Percentiles rank a stretch among this genome's conserved stretches.
These are phyloP conservation scores for Clupea harengus DNA, from an alignment of 2,113 vertebrate species.

Conservation along the genomic window DNA sequence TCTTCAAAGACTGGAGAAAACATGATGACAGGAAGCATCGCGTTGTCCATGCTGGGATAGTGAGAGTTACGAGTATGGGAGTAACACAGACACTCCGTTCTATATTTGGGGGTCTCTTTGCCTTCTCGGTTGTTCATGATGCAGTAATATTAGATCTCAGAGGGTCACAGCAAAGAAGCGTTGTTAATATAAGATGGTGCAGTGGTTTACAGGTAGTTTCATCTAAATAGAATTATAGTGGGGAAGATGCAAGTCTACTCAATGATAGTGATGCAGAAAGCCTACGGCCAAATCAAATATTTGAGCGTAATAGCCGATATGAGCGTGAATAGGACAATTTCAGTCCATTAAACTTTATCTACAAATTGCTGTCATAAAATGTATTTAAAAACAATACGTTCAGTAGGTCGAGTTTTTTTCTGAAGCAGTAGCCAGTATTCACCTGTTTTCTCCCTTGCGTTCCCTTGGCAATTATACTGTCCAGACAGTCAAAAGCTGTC, in stretches of 20 bases:
- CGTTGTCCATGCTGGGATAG: neutral
- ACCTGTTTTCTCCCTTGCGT: neutral
- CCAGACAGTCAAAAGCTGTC: conserved; percentile 7
- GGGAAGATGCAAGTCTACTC: neutral
- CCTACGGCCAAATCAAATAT: neutral
- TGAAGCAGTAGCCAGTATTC: conserved; percentile 21
- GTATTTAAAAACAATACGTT: neutral
- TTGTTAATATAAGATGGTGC: neutral
- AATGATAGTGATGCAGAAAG: neutral
- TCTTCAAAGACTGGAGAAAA: neutral
- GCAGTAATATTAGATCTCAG: too few species aligned
- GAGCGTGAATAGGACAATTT: neutral
- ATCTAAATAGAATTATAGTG: neutral
- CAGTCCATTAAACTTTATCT: neutral
- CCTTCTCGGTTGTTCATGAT: neutral
- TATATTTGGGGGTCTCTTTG: neutral
- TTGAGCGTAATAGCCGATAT: neutral
- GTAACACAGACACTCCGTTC: neutral
- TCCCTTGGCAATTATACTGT: neutral
- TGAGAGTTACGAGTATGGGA: neutral
- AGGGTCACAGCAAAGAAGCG: too few species aligned
- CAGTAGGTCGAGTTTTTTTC: neutral
- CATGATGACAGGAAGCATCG: neutral
- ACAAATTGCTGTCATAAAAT: neutral
- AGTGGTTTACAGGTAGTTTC: neutral